Conservation (phyloP, 2,113 vertebrate species). For the Leuciscus idus region DNA sequence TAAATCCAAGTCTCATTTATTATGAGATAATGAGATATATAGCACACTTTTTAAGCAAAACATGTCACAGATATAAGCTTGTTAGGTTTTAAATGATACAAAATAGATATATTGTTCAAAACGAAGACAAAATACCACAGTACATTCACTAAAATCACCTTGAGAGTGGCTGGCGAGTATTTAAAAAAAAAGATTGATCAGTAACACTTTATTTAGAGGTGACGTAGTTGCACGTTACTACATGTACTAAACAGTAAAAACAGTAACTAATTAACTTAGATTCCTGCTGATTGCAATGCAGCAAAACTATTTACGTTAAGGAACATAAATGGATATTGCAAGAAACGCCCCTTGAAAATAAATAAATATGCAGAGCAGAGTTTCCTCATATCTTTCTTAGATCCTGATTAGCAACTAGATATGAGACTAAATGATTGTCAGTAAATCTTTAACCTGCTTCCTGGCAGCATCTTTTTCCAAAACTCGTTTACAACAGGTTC, state of each 20-base stretch:
- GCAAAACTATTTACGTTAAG: background rate
- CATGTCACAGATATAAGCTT: background rate
- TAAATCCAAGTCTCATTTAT: too few relatives aligned
- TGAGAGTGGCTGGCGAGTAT: background rate
- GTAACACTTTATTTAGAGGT: too few relatives aligned
- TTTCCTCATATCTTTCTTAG: background rate
- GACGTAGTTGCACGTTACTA: too few relatives aligned
- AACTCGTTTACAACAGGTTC: background rate
- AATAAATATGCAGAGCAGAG: background rate
- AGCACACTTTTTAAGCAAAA: background rate
- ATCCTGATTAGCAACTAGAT: background rate
- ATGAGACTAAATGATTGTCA: background rate
- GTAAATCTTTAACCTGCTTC: background rate
- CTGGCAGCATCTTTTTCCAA: background rate
- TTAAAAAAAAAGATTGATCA: too few relatives aligned
- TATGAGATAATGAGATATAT: too few relatives aligned
- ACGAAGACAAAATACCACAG: background rate
- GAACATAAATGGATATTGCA: background rate
- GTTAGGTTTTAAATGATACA: background rate
- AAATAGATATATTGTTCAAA: background rate
- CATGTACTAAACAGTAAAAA: too few relatives aligned
- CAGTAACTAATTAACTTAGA: background rate
- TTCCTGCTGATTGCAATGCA: background rate
- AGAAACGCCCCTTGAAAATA: background rate
- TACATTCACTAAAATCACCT: background rate